Evolutionary conservation across 2,888 invertebrate species (phyloP), one percentile per base, ranked within the genome.

Genomic region (Limnephilus marmoratus): DNA sequence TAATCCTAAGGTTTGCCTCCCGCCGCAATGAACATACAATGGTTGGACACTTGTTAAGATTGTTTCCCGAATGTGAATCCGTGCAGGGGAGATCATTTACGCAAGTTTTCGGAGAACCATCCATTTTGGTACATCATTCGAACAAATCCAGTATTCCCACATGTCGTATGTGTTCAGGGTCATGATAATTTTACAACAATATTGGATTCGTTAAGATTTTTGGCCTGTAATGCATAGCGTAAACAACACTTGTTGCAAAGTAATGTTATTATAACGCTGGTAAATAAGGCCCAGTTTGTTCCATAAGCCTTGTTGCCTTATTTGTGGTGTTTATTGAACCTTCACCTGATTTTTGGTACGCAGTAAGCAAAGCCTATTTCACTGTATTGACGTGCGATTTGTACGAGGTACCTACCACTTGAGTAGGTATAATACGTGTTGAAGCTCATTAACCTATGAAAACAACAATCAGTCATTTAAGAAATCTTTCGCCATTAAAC

Each of bases 401-500:
- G 31, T 34, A 34, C 5, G 34, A 34, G 82, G 68, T 68, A 68
- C 68, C 68, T 68, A 68, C 9, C 9, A n/a, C n/a, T 24, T 24
- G 68, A 24, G 5, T n/a, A n/a, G n/a, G n/a, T 24, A 68, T 68
- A 68, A 68, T 68, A 68, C 24, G 24, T 37, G 24, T 45, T 86
- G n/a, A 86, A 86, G 45, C 86, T n/a, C 11, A 49, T 86, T 86
- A 86, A 86, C 49, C 29, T 86, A 15, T 45, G 86, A 45, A 45
- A 37, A 86, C 37, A 37, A 45, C 45, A 86, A 85, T 86, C 86
- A 86, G 45, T 86, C 86, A 86, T 45, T 86, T 86, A 41, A 49
- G n/a, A 86, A 45, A 45, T 29, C 86, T 86, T 45, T 45, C 41
- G 41, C 29, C 86, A 45, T 86, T 41, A 85, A 45, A n/a, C 45